Conservation (phyloP, 92 coral and sea anemone genomes). For the Actinostola sp. region DNA sequence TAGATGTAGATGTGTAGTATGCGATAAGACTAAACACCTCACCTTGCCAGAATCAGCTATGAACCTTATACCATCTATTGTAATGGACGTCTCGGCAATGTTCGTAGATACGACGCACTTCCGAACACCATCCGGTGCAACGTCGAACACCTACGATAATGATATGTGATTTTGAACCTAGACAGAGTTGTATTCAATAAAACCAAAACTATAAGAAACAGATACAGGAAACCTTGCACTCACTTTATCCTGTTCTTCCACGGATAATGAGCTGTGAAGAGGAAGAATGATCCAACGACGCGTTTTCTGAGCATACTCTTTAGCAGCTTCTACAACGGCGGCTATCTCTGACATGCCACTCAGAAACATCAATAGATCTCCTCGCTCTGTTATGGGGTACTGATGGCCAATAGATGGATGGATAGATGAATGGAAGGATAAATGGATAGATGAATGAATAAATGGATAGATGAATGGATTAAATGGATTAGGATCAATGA, state of each 20-base stretch:
- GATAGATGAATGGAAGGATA: no score
- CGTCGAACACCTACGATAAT: constrained; percentile 84
- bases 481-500: no score
- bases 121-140: constrained; percentile 96
- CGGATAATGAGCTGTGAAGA: constrained; percentile 96
- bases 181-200: no score
- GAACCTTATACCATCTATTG: constrained; percentile 93
- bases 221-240: constrained; percentile 5
- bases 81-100: constrained; percentile 97
- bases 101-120: constrained; percentile 93
- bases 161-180: no score
- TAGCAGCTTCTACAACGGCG: constrained; percentile 95
- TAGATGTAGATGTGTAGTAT: not conserved
- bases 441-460: no score
- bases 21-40: not conserved
- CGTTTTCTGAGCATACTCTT: constrained; percentile 95
- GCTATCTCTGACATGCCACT: constrained; percentile 98
- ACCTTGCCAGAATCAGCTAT: constrained; percentile 98
- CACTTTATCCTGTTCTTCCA: constrained; percentile 98
- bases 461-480: no score
- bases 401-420: no score
- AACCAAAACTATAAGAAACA: no score
- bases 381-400: constrained; percentile 91
- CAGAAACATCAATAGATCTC: constrained; percentile 86
- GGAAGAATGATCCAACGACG: constrained; percentile 94